Base-by-base conservation (phyloP, 2,888 invertebrate species). In the Tinea trinotella region DNA sequence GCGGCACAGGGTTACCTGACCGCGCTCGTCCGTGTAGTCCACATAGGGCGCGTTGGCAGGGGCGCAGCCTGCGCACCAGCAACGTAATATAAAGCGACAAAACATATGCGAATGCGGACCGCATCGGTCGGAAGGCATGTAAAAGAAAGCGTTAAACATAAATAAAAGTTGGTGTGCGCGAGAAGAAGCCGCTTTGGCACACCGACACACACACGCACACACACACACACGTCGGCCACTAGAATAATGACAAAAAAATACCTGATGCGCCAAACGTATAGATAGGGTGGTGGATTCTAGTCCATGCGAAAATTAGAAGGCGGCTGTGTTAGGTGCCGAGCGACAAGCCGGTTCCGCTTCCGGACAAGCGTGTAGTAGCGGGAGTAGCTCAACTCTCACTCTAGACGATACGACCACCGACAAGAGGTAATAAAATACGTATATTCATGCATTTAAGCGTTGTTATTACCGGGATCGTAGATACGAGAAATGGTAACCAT, bases 11-110 rank as follows among this genome's bases (percentile, higher is more conserved):
- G 57, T 89, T 94, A 96, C 96, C 96, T 96, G 95, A 92, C 94
- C 95, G 90, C 93, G 93, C 87, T 93, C 93, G 90, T 96, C 96
- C 89, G 95, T 95, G 92, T 96, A 96, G 90, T 93, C 92, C 90
- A 96, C 95, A 90, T 92, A 94, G 86, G 93, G 93, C 90, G 94
- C 95, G 89, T 96, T 96, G 88, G 91, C 90, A 81, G 94, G 93
- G 89, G 93, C 90, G 89, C 92, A 88, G 84, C 83, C 84, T 59
- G 61, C 59, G 54, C 19, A 17, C 24, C 53, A 53, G 24, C 40
- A 53, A 74, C 77, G 71, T 79, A 76, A 83, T 76, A 81, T 76
- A 81, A 82, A 83, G 82, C 81, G 76, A 81, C 76, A 81, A 79
- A 81, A 80, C 68, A 79, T 78, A 55, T 75, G 80, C 68, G 79